Base-by-base conservation (phyloP, 2,888 invertebrate species). In the Dermolepida albohirtum region DNA sequence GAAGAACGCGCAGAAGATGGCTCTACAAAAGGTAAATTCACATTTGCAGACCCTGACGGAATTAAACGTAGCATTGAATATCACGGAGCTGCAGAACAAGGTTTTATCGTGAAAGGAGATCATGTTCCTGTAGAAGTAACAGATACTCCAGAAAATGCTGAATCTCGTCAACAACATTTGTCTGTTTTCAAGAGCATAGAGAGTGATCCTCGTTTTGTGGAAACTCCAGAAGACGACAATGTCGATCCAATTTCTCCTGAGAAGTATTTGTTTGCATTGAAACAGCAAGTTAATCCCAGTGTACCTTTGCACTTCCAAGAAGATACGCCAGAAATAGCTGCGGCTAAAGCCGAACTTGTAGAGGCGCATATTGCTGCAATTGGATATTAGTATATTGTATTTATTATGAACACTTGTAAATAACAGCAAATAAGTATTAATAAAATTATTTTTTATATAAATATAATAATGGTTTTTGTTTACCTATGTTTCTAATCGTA, bases 111-210 rank as follows among this genome's bases (percentile, higher is more conserved):
- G 8, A 29, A 69, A 6, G 70, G 74, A 6, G 66, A 70, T 65
- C 72, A 73, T 55, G 34, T 75, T 41, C 76, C 75, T 8, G 68
- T 71, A 10, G 70, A 73, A 40, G 76, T 76, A 5, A 49, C 55
- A 14, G 78, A 78, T 27, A 77, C 77, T 6, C 73, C 75, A 1
- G 78, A 79, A 71, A 77, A 78, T n/a, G 71, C 72, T 10, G 55
- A 64, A 6, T 76, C 77, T n/a, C 72, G 73, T 47, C 71, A 73
- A 12, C 68, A 72, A 8, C 76, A 76, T 68, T 63, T 74, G 7
- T 59, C 63, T 17, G 16, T 67, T 39, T 68, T 69, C 43, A 29
- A 63, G 2, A 64, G 47, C 12, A 65, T 70, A 11, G 62, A 59
- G n/a, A 51, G 44, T 22, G 17, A 62, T 44, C 69, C 71, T 8